Evolutionary conservation across 2,888 invertebrate genomes (phyloP), one percentile per base, ranked within the genome.

Genomic region (Limnephilus rhombicus): DNA sequence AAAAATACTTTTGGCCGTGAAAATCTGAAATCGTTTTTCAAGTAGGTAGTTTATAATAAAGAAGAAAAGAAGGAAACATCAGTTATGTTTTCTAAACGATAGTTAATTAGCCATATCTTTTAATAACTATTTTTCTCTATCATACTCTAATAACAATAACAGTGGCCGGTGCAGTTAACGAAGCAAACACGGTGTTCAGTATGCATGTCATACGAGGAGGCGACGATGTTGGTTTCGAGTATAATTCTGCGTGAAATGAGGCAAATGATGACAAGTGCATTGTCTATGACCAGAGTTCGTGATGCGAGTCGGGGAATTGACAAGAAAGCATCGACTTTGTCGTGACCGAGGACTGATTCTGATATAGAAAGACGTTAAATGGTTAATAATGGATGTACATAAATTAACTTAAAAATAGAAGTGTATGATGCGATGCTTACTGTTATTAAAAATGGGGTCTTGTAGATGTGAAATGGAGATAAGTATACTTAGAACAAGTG

Each of bases 171-270:
- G 18, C 82, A 82, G 2, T 13, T 34, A 82, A 82, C 15, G 15
- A 34, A 82, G 34, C 24, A 68, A 68, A 68, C 68, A 68, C 68
- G 13, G 86, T 82, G 82, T 80, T 93, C 90, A 93, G 92, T 89
- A 93, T 93, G 90, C 93, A 90, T 53, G 91, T 90, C 90, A 89
- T 90, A 45, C 18, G 87, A 81, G 41, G 18, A 89, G 41, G 85
- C 80, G 80, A n/a, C 87, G 90, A 86, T 92, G 92, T 68, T n/a
- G 9, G 9, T 85, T 92, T 92, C 89, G 92, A 92, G 92, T 92
- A 93, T 92, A 92, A 92, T 92, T 93, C 90, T 93, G 92, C 93
- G 93, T 93, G 93, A 93, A 93, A 93, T 93, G 93, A 93, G 87
- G 80, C 92, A 90, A 90, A 91, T 92, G 91, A 93, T 80, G 91